Base-by-base conservation (phyloP, 2,113 vertebrate species). In the Taurulus bubalis region DNA sequence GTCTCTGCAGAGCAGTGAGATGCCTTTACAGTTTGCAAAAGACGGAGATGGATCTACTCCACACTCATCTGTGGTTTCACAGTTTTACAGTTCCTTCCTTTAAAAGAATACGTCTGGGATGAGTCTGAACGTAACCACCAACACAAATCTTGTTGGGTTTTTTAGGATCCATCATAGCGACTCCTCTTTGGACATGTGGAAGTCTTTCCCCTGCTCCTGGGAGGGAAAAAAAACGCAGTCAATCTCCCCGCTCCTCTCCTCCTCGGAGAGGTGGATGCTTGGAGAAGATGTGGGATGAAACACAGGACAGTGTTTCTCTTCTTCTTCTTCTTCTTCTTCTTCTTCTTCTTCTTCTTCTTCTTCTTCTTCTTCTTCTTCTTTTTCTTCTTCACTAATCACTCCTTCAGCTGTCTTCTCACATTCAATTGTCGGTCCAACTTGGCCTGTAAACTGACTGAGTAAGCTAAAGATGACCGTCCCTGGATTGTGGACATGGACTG, bases 121-220 rank as follows among this genome's bases (percentile, higher is more conserved):
- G 38, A 65, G 70, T 42, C 74, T 71, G 51, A 20, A 42, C 2
- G 26, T 10, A 8, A 58, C 70, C 22, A 36, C 36, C 28, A 22
- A 18, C n/a, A 64, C 14, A 75, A 75, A 24, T 84, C 73, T 64
- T 24, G 28, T 32, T n/a, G 28, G 42, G 45, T 64, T 55, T 55
- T 26, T 66, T n/a, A n/a, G 3, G 10, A 55, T 55, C 22, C 28
- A 18, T 93, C 79, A 94, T 38, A 92, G 75, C 24, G 20, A 84
- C 72, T 95, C 95, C 77, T 95, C 95, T 89, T 94, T 95, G 4
- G 95, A 95, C 56, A 95, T n/a, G 18, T 94, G 94, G 53, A 76
- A 92, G 84, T 95, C 94, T 47, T 95, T 95, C 8, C 95, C 95
- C 76, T 95, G 93, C 73, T 95, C 95, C 71, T 95, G 95, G 2